A percentile compares a stretch with the other conserved stretches of the same genome.
These are phyloP conservation scores for Nipponia nippon DNA, from an alignment of 2,113 vertebrate species.

Conservation along the genomic window DNA sequence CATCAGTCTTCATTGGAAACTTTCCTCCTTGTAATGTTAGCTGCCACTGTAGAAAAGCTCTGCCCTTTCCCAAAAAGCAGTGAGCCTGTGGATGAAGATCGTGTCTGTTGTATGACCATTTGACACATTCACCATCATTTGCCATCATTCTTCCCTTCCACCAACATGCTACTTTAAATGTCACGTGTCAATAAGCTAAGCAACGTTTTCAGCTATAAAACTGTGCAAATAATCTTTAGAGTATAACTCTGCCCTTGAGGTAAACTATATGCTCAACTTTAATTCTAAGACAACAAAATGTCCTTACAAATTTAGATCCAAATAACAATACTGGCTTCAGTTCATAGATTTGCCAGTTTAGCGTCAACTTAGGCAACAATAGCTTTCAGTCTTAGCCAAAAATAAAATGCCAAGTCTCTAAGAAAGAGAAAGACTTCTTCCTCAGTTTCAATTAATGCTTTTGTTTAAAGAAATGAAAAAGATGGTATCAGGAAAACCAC, in stretches of 20 bases:
- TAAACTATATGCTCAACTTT: background rate
- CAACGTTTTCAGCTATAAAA: background rate
- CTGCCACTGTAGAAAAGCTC: background rate
- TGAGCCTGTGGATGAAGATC: background rate
- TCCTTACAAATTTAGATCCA: slow-evolving; percentile 26
- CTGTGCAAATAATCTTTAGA: background rate
- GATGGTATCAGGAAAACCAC: background rate
- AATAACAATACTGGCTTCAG: slow-evolving; percentile 57
- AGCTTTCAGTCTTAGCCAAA: slow-evolving; percentile 30
- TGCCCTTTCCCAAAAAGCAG: background rate
- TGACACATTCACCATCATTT: background rate
- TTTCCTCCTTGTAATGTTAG: background rate
- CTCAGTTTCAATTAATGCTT: slow-evolving; percentile 5
- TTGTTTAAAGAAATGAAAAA: slow-evolving; percentile 7
- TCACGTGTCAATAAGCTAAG: background rate
- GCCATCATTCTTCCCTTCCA: background rate
- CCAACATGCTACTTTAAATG: background rate
- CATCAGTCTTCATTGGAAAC: background rate
- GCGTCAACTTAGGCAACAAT: background rate
- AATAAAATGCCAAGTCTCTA: background rate
- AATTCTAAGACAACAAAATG: background rate
- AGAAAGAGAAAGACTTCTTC: slow-evolving; percentile 11
- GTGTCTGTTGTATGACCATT: rapidly evolving
- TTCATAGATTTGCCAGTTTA: slow-evolving; percentile 37
- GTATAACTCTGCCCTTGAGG: background rate